These are phyloP conservation scores for Coecobrya sp. DNA, from an alignment of 2,888 invertebrate species.

Conservation along the genomic window DNA sequence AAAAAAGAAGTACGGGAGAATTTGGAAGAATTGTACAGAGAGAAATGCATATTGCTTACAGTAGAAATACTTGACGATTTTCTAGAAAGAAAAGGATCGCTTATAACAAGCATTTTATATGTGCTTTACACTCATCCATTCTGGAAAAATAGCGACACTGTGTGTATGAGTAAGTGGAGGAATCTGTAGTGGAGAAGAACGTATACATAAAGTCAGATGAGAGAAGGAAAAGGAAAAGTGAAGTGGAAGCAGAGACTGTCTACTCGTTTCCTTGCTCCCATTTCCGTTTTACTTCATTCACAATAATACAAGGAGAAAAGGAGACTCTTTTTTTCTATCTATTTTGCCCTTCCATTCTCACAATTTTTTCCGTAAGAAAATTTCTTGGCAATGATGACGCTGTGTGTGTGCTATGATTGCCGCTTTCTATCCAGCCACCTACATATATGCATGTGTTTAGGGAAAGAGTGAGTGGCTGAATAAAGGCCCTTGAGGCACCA, in stretches of 20 bases:
- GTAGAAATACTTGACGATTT: not conserved
- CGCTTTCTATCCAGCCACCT: not conserved
- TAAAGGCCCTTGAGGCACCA: conserved; percentile 72
- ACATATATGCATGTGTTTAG: not conserved
- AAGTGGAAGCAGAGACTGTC: conserved; percentile 71
- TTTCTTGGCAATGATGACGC: conserved; percentile 31
- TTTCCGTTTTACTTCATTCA: conserved; percentile 67
- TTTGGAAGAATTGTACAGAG: too few relatives aligned
- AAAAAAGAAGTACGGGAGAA: not conserved
- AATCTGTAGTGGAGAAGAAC: not conserved
- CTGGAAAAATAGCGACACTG: not conserved
- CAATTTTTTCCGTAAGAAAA: not conserved
- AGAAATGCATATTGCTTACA: not conserved
- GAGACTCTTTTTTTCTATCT: conserved; percentile 21
- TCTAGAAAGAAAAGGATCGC: conserved; percentile 7
- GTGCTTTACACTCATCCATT: conserved; percentile 20
- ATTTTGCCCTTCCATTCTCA: not conserved
- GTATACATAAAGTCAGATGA: not conserved
- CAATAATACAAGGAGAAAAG: conserved; percentile 31
- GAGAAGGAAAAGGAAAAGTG: conserved; percentile 38
- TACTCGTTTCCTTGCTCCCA: conserved; percentile 72
- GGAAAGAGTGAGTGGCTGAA: conserved; percentile 31
- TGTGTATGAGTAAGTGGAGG: not conserved
- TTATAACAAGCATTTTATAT: conserved; percentile 31
- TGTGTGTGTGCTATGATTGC: not conserved